phyloP scores from a whole-genome alignment of 1,140 invertebrate species.

The Cherax quadricarinatus region DNA sequence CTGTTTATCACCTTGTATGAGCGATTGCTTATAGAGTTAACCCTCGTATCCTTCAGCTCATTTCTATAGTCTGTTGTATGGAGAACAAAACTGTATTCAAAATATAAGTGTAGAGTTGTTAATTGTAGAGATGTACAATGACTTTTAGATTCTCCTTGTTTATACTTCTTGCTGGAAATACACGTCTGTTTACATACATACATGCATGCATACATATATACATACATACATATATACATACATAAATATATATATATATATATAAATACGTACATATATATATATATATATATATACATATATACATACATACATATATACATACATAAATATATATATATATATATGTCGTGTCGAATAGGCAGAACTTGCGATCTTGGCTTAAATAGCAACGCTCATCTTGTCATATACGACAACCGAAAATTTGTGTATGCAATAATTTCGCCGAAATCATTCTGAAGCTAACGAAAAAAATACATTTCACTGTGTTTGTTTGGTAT shows the following conservation, averaged over 20 bases:
- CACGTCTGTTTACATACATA: constrained; percentile 1
- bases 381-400: too few species aligned
- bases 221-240: constrained; percentile 19
- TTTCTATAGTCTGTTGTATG: not conserved
- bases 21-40: too few species aligned
- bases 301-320: constrained; percentile 7
- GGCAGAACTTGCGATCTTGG: too few species aligned
- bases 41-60: not conserved
- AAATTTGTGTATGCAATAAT: too few species aligned
- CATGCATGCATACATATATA: constrained; percentile 18
- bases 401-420: too few species aligned
- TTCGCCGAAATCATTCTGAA: too few species aligned
- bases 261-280: not conserved
- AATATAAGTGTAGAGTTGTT: not conserved
- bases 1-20: too few species aligned
- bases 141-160: not conserved
- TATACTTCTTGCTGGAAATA: not conserved
- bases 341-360: too few species aligned
- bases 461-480: too few species aligned
- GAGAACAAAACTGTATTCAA: not conserved
- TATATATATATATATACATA: not conserved
- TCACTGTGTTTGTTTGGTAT: too few species aligned
- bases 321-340: not conserved
- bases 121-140: too few species aligned
- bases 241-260: constrained; percentile 20